Evolutionary conservation across 2,888 invertebrate species (phyloP), one percentile per base, ranked within the genome.

Genomic region (Chymomyza amoena): DNA sequence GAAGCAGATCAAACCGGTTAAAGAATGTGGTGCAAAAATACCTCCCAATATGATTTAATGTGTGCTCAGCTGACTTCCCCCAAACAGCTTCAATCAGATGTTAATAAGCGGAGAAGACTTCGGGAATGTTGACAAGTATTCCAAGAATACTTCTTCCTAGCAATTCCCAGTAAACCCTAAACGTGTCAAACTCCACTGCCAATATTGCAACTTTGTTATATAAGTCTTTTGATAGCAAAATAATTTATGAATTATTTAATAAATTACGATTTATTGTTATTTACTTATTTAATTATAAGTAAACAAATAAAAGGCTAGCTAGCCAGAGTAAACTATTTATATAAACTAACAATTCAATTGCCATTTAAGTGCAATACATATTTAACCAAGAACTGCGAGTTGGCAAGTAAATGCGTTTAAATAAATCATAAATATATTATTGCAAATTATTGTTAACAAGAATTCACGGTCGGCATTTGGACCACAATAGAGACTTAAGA

Each of bases 401-500:
- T 0, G 51, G 70, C 67, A 50, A 64, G 61, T 63, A 72, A 75
- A 75, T 78, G 76, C 76, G 84, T 84, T 81, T 83, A 84, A 45
- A 84, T 84, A 82, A 81, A 81, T 80, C 80, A 84, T 79, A 80
- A 73, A 80, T 81, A 81, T 80, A 82, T 84, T 84, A 86, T 84
- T 82, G 86, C 80, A 84, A 83, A 83, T 86, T 81, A 81, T 84
- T 77, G 74, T 71, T 70, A 75, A 74, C 71, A 81, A 15, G 39
- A 45, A 87, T 84, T 84, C 84, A 84, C 87, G 84, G 84, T 84
- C 84, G 87, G 51, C 32, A 28, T 64, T 76, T 70, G 67, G 66
- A 54, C 16, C 54, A 18, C 39, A 45, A 45, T 45, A 45, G 39
- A 45, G 39, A 45, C 39, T 45, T 13, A 45, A 45, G 39, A 45